Evolutionary conservation across 92 coral and sea anemone genomes (phyloP).

Genomic region (Epizoanthus scotinus): DNA sequence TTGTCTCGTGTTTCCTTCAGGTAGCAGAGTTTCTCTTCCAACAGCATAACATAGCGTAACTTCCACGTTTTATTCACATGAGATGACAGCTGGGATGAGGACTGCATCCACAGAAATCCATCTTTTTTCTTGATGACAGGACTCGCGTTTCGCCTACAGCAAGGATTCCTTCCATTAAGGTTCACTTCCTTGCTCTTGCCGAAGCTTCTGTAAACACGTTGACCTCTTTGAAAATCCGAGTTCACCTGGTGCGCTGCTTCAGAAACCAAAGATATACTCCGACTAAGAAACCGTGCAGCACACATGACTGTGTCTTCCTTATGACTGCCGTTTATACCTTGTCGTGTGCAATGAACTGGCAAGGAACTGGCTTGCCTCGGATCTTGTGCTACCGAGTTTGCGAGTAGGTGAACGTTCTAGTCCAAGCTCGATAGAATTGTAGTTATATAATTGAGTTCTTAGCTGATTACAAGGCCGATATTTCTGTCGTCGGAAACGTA

Average conservation of each 20-base stretch:
- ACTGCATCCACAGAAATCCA: slow-evolving; percentile 38
- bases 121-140: slow-evolving; percentile 12
- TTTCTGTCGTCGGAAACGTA: too few relatives aligned
- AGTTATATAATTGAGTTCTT: too few relatives aligned
- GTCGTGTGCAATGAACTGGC: too few relatives aligned
- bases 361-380: too few relatives aligned
- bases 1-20: slow-evolving; percentile 43
- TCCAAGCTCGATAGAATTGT: too few relatives aligned
- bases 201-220: slow-evolving; percentile 14
- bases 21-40: slow-evolving; percentile 36
- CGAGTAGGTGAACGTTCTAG: too few relatives aligned
- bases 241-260: neutral
- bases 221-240: slow-evolving; percentile 12
- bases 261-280: too few relatives aligned
- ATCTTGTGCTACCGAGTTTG: too few relatives aligned
- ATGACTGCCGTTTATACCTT: too few relatives aligned
- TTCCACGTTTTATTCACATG: slow-evolving; percentile 25
- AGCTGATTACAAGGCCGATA: too few relatives aligned
- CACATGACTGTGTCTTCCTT: too few relatives aligned
- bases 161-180: neutral
- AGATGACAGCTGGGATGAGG: neutral
- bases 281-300: too few relatives aligned
- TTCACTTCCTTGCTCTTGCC: slow-evolving; percentile 8
- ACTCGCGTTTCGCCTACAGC: slow-evolving; percentile 3
- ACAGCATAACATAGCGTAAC: slow-evolving; percentile 27